Base-by-base conservation (phyloP, 2,797 vertebrate genomes). In the Halcyon leucocephala region DNA sequence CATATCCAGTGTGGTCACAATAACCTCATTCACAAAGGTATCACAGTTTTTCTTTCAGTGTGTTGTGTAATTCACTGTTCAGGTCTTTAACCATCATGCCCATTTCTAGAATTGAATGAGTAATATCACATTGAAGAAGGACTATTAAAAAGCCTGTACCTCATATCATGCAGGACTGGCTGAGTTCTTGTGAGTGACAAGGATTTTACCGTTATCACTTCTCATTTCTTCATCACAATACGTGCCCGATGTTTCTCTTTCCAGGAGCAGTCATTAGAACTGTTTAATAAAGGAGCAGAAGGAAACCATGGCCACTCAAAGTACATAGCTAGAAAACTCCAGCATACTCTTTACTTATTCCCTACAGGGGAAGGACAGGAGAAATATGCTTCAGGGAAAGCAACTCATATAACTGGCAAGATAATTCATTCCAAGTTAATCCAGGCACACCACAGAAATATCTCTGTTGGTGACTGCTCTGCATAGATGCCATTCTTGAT, bases 401-500 rank as follows among this genome's bases (percentile, higher is more conserved):
- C 20, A 81, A 35, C 31, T 91, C 39, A 26, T n/a, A 24, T 10
- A 86, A 55, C 55, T 78, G 58, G 57, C 58, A 87, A 90, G 46
- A 72, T 60, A 94, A 90, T 84, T 94, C 28, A 42, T 85, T 79
- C 29, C 39, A 58, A 79, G 7, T 76, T 86, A 87, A 90, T 86
- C 81, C 51, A 89, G 80, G 51, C 86, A 22, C 62, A 76, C 62
- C 3, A 0, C 54, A 72, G 78, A 91, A 84, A 87, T 86, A 48
- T 55, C 46, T 72, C 80, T 82, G 42, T 62, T 52, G 51, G 14
- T 92, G 85, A 84, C 26, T 72, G 35, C 60, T 93, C 70, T 82
- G 90, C 83, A 76, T 29, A 77, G 73, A 89, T 84, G 48, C 11
- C 61, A 9, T 79, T 93, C 80, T 88, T 96, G 77, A 88, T 82